phyloP scores from a whole-genome alignment of 2,888 invertebrate species.

The Mythimna impura region DNA sequence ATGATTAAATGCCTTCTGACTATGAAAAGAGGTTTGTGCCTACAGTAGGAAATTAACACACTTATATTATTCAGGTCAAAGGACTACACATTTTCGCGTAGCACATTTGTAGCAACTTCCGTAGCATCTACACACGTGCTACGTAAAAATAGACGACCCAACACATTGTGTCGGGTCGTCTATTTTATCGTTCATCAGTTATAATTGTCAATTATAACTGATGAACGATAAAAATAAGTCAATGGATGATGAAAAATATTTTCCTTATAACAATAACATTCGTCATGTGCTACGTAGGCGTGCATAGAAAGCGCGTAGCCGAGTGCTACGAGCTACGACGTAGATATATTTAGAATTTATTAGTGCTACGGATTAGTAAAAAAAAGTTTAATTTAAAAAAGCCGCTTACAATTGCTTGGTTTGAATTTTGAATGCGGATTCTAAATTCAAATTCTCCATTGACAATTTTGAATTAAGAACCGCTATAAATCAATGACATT shows the following conservation, averaged over 20 bases:
- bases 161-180: too few relatives aligned
- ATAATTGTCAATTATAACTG: conserved; percentile 4
- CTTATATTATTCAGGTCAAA: background rate
- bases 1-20: too few relatives aligned
- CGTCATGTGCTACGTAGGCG: conserved; percentile 34
- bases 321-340: conserved; percentile 31
- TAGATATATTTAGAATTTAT: conserved; percentile 21
- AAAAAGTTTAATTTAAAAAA: background rate
- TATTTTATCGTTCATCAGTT: too few relatives aligned
- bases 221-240: conserved; percentile 3
- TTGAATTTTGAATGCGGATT: too few relatives aligned
- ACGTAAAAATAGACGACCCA: conserved; percentile 19
- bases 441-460: too few relatives aligned
- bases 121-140: conserved; percentile 18
- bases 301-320: conserved; percentile 38
- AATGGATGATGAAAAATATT: conserved; percentile 32
- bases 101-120: conserved; percentile 12
- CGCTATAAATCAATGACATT: too few relatives aligned
- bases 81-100: conserved; percentile 17
- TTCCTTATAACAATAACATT: conserved; percentile 27
- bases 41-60: background rate
- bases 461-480: too few relatives aligned
- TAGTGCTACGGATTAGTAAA: conserved; percentile 10
- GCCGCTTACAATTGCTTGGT: too few relatives aligned
- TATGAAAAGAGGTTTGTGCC: background rate